Evolutionary conservation across 1,140 invertebrate genomes (phyloP).

Genomic region (Cylas formicarius): DNA sequence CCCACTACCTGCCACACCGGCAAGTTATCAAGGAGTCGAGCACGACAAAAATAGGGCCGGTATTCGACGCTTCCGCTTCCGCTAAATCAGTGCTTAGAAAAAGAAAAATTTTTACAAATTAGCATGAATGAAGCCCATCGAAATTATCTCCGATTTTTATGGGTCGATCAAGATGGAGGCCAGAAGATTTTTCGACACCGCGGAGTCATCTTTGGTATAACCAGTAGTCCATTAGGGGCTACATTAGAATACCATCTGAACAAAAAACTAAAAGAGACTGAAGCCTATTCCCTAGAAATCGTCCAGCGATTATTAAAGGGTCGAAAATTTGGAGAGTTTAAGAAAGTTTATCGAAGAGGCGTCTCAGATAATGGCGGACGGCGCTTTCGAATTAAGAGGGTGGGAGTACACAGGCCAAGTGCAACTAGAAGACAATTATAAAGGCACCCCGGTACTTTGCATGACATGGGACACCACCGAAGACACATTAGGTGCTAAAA

Average conservation of each 20-base stretch:
- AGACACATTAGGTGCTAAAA: too few species aligned
- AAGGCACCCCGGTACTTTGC: too few species aligned
- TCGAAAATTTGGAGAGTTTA: slow-evolving; percentile 15
- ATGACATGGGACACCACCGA: too few species aligned
- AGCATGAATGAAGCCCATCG: slow-evolving; percentile 27
- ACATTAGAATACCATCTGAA: slow-evolving; percentile 9
- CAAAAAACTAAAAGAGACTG: slow-evolving; percentile 2
- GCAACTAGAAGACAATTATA: too few species aligned
- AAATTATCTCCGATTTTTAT: slow-evolving; percentile 37
- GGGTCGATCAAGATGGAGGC: slow-evolving; percentile 23
- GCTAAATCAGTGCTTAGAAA: slow-evolving; percentile 40
- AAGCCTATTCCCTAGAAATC: slow-evolving; percentile 1
- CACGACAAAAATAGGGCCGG: slow-evolving; percentile 20
- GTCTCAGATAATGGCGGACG: slow-evolving; percentile 17
- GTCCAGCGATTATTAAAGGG: slow-evolving; percentile 6
- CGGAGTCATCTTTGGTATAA: slow-evolving; percentile 33
- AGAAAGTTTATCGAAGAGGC: slow-evolving; percentile 19
- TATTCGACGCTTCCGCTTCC: slow-evolving; percentile 33
- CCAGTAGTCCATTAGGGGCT: slow-evolving; percentile 23
- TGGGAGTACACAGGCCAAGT: slow-evolving; percentile 22
- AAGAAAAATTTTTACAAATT: slow-evolving; percentile 42
- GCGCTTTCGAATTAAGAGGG: slow-evolving; percentile 26
- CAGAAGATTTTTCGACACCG: slow-evolving; percentile 29
- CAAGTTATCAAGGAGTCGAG: slow-evolving; percentile 17
- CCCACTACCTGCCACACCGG: slow-evolving; percentile 23